Conservation (phyloP, 1,140 invertebrate species). For the Galendromus occidentalis region DNA sequence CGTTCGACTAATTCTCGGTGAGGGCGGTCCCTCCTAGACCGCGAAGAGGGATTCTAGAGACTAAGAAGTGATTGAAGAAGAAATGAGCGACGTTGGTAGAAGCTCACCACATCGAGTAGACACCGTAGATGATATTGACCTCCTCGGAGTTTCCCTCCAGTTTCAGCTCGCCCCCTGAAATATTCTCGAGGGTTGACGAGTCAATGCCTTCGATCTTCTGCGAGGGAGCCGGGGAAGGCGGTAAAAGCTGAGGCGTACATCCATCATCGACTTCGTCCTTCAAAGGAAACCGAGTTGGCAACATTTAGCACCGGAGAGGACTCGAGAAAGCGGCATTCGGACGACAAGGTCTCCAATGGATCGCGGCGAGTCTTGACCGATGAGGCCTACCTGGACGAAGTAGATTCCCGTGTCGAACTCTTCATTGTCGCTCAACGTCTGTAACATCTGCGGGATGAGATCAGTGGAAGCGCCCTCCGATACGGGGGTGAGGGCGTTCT, state of each 20-base stretch:
- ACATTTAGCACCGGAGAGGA: too few species aligned
- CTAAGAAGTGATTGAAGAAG: background rate
- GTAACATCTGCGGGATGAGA: too few species aligned
- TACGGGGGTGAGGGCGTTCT: too few species aligned
- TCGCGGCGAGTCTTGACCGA: too few species aligned
- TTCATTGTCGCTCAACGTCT: too few species aligned
- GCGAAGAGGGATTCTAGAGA: too few species aligned
- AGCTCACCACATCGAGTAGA: background rate
- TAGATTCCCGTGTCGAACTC: background rate
- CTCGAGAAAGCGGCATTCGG: too few species aligned
- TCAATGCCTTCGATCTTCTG: background rate
- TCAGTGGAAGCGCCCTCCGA: too few species aligned
- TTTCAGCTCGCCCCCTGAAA: background rate
- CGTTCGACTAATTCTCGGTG: too few species aligned
- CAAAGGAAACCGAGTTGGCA: background rate
- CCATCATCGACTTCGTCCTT: background rate
- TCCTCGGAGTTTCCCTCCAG: background rate
- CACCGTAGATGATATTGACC: background rate
- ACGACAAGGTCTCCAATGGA: too few species aligned
- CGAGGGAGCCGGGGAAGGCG: background rate
- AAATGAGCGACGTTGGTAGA: background rate
- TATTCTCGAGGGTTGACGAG: background rate
- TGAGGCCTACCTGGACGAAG: background rate
- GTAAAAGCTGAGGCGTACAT: background rate
- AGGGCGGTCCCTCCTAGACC: too few species aligned